These are phyloP conservation scores for Larimichthys polyactis DNA, from an alignment of 2,113 vertebrate genomes.

Conservation along the genomic window DNA sequence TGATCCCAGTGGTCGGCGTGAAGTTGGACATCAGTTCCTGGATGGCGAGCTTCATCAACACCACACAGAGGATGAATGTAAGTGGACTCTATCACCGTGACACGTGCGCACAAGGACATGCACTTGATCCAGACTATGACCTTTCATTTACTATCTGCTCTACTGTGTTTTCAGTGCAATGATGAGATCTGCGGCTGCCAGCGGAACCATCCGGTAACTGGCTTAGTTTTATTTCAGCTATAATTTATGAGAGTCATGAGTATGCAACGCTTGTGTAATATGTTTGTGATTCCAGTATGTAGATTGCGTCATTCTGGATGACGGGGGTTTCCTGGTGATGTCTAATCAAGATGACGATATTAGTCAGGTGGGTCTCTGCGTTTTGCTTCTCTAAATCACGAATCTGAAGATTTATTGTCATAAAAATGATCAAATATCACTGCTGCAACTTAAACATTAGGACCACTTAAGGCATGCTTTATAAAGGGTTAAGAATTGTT, in stretches of 20 bases:
- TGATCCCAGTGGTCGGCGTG: constrained; percentile 93
- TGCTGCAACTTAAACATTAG: neutral
- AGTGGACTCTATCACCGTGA: constrained; percentile 68
- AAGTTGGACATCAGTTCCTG: constrained; percentile 90
- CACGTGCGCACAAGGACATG: neutral
- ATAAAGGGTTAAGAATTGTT: too few relatives aligned
- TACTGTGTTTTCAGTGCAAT: constrained; percentile 87
- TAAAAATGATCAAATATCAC: neutral
- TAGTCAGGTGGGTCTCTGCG: constrained; percentile 83
- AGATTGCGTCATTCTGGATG: constrained; percentile 96
- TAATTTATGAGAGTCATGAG: neutral
- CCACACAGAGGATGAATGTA: constrained; percentile 89
- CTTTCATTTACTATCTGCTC: constrained; percentile 1
- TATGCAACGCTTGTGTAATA: neutral
- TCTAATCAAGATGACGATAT: constrained; percentile 92
- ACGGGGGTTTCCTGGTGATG: constrained; percentile 97
- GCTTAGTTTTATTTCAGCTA: neutral
- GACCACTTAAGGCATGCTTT: neutral
- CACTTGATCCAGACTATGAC: neutral
- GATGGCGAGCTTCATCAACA: constrained; percentile 93
- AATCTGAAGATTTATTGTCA: neutral
- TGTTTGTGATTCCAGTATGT: constrained; percentile 85
- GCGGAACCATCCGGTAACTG: constrained; percentile 89
- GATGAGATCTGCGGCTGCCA: constrained; percentile 94
- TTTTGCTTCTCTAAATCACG: neutral